Base-by-base conservation (phyloP, 2,113 vertebrate genomes). In the Leptosomus discolor region DNA sequence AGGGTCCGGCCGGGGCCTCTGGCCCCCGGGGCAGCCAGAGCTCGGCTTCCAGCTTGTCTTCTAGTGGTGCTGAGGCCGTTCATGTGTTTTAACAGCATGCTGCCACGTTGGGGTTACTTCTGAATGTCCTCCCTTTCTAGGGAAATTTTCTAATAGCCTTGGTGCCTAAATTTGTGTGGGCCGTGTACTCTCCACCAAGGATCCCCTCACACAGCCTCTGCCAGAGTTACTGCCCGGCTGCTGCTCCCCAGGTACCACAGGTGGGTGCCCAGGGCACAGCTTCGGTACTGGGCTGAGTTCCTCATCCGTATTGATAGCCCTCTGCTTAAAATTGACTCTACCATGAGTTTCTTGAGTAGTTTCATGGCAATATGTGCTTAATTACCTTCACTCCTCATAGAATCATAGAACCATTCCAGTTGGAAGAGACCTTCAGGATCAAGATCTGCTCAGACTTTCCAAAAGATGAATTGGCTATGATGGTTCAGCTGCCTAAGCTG, bases 61-160 rank as follows among this genome's bases (percentile, higher is more conserved):
- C 13, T 3, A 3, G 2, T 6, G 14, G 4, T 1, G 11, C 13
- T 0, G 2, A 19, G 29, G n/a, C 14, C 0, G 0, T 34, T 60
- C 11, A 21, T 8, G 12, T 34, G 13, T 24, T 60, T 29, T 15
- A 37, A 26, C 29, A 8, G 14, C 1, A 9, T 11, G 24, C 24
- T 65, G 45, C 5, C 16, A 5, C 1, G 1, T 12, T 5, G 1
- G 11, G 14, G 5, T 26, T 18, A 16, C 5, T 6, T 26, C 39
- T 8, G 5, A 14, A 19, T 9, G 12, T 1, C 36, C 14, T 45
- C 10, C 9, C 8, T 23, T 12, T 2, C 6, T 6, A 12, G 3
- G 1, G 6, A 16, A 39, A 18, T 12, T 34, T 48, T 58, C 34
- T 30, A 0, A 11, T 5, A 3, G 24, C 27, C 24, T 27, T 11